Conservation (phyloP, 2,888 invertebrate species). For the Lordiphosa fenestrarum region DNA sequence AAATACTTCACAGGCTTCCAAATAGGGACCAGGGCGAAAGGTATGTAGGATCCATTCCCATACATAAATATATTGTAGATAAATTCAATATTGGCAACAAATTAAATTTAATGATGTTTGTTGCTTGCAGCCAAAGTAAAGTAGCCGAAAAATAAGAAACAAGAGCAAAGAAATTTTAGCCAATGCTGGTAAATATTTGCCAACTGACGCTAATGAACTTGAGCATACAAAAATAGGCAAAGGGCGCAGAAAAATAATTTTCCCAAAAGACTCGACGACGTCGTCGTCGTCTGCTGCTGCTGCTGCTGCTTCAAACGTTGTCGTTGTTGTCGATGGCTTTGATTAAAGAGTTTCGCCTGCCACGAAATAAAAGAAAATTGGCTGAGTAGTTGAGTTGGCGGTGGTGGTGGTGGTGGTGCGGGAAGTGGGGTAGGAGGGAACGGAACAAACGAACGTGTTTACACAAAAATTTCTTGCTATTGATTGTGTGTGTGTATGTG, state of each 20-base stretch:
- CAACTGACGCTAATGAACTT: slow-evolving; percentile 74
- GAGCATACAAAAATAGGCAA: slow-evolving; percentile 64
- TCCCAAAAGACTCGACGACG: slow-evolving; percentile 26
- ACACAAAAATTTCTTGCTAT: slow-evolving; percentile 58
- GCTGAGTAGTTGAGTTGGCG: slow-evolving; percentile 18
- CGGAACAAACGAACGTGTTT: slow-evolving; percentile 49
- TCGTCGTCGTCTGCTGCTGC: slow-evolving; percentile 2
- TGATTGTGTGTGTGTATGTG: slow-evolving; percentile 54
- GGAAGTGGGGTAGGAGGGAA: neutral
- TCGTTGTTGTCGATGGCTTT: slow-evolving; percentile 27
- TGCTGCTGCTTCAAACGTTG: slow-evolving; percentile 2
- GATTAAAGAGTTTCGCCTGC: slow-evolving; percentile 55
- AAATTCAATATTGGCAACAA: slow-evolving; percentile 65
- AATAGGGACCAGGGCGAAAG: too few species aligned
- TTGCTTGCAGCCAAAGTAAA: slow-evolving; percentile 49
- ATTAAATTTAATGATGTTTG: slow-evolving; percentile 74
- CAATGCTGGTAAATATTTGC: slow-evolving; percentile 66
- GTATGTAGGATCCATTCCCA: neutral
- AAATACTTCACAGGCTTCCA: too few species aligned
- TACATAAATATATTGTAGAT: slow-evolving; percentile 19
- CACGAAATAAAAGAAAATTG: slow-evolving; percentile 36
- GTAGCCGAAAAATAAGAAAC: slow-evolving; percentile 19
- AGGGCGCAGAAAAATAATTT: slow-evolving; percentile 32
- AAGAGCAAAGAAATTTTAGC: slow-evolving; percentile 43
- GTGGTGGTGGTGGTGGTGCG: slow-evolving; percentile 3